phyloP scores from a whole-genome alignment of 1,140 invertebrate genomes.

The Lordiphosa clarofinis region DNA sequence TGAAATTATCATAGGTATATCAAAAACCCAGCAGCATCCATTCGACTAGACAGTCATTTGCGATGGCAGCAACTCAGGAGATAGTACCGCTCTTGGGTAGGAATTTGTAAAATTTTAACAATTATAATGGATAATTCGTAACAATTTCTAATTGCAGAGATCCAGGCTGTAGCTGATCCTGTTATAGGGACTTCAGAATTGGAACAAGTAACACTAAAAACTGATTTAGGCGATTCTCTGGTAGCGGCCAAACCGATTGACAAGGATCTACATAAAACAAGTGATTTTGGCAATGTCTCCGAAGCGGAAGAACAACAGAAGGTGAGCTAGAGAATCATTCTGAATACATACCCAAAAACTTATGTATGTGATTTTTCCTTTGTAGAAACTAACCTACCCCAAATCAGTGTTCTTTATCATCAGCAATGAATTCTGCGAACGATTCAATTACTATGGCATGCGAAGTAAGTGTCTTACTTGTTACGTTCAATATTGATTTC shows the following conservation, averaged over 20 bases:
- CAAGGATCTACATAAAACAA: slow-evolving; percentile 25
- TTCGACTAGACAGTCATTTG: slow-evolving; percentile 7
- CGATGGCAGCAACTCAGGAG: slow-evolving; percentile 39
- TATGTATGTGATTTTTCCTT: slow-evolving; percentile 16
- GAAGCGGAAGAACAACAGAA: slow-evolving; percentile 72
- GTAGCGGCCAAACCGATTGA: slow-evolving; percentile 23
- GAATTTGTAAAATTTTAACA: background rate
- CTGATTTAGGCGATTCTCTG: slow-evolving; percentile 4
- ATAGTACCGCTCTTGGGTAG: slow-evolving; percentile 54
- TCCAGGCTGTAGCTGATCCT: slow-evolving; percentile 22
- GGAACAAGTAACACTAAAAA: background rate
- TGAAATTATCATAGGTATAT: background rate
- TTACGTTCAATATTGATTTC: no score
- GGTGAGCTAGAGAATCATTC: slow-evolving; percentile 20
- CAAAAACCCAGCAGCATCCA: no score
- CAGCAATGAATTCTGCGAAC: no score
- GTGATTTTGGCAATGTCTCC: slow-evolving; percentile 38
- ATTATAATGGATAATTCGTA: background rate
- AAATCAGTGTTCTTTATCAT: slow-evolving; percentile 81
- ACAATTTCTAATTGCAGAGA: slow-evolving; percentile 30
- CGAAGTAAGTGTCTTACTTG: slow-evolving; percentile 92
- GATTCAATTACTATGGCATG: no score
- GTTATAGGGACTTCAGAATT: background rate
- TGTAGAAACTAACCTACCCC: slow-evolving; percentile 90
- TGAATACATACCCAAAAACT: background rate